Base-by-base conservation (phyloP, 2,888 invertebrate genomes). In the Selenia dentaria region DNA sequence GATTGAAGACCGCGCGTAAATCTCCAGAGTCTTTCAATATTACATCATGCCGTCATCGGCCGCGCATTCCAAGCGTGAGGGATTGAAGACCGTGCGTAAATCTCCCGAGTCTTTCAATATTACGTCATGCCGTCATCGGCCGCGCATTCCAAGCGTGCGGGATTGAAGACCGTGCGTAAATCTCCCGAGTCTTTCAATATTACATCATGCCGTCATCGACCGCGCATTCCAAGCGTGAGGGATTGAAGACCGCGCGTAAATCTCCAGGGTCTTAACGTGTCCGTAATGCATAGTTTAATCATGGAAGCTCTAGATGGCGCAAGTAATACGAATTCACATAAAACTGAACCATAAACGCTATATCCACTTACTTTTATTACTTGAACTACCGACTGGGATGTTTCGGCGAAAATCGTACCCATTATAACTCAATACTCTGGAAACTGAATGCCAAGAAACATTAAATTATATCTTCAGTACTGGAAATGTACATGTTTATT, bases 281-380 rank as follows among this genome's bases (percentile, higher is more conserved):
- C 56, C 48, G 62, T 60, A 62, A 62, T 64, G 64, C 64, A 70
- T 70, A 75, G 74, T 81, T 80, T 80, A 80, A 83, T 82, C 75
- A 75, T 74, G 64, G 68, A 61, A 38, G 24, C 47, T 6, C 34
- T 41, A 38, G 47, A 48, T 42, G 47, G 47, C 65, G 64, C 56
- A 62, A 52, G 54, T 69, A 65, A 63, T 68, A 70, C 70, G 77
- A 77, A 80, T 67, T 70, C 71, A 54, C 76, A 78, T 83, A 79
- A 86, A 85, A 74, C 58, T 49, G 29, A 59, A 55, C 59, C 67
- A 65, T 83, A 83, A 85, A 85, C 76, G 77, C 67, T 62, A 75
- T 75, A 76, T 80, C 77, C 77, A 79, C 81, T 83, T 75, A 78
- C 67, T 74, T 83, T 85, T 84, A 84, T 72, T 74, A 62, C 74